Percentiles rank a stretch among this genome's conserved stretches.
Conservation (phyloP, 2,888 invertebrate genomes). For the Apodemia hepburni region DNA sequence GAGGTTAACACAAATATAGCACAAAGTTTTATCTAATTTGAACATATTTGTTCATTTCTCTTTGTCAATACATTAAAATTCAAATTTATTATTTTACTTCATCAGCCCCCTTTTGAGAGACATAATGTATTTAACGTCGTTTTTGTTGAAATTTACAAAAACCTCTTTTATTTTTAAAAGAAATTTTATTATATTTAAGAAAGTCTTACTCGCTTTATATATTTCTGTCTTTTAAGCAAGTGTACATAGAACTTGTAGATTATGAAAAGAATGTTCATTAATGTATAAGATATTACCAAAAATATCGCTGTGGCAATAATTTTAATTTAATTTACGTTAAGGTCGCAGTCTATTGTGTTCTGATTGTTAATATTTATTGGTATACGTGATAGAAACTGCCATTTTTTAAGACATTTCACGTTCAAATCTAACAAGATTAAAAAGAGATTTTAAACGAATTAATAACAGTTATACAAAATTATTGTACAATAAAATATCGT, state of each 20-base stretch:
- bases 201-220: not conserved
- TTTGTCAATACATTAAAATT: too few relatives aligned
- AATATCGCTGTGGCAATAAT: conserved; percentile 58
- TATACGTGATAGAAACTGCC: conserved; percentile 76
- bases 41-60: too few relatives aligned
- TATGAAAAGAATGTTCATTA: conserved; percentile 28
- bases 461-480: conserved; percentile 32
- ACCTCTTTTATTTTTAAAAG: too few relatives aligned
- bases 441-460: conserved; percentile 32
- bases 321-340: conserved; percentile 40
- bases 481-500: conserved; percentile 29
- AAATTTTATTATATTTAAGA: not conserved
- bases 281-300: conserved; percentile 36
- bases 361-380: conserved; percentile 51
- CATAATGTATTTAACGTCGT: too few relatives aligned
- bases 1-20: not conserved
- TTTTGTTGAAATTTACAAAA: too few relatives aligned
- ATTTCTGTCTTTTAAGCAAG: conserved; percentile 39
- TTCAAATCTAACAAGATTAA: conserved; percentile 45
- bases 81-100: too few relatives aligned
- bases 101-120: too few relatives aligned
- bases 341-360: conserved; percentile 48
- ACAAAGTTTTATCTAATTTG: not conserved
- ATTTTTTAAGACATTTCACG: conserved; percentile 57
- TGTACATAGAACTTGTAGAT: conserved; percentile 31